These are phyloP conservation scores for Columba janthina DNA, from an alignment of 2,113 vertebrate genomes.

Conservation along the genomic window DNA sequence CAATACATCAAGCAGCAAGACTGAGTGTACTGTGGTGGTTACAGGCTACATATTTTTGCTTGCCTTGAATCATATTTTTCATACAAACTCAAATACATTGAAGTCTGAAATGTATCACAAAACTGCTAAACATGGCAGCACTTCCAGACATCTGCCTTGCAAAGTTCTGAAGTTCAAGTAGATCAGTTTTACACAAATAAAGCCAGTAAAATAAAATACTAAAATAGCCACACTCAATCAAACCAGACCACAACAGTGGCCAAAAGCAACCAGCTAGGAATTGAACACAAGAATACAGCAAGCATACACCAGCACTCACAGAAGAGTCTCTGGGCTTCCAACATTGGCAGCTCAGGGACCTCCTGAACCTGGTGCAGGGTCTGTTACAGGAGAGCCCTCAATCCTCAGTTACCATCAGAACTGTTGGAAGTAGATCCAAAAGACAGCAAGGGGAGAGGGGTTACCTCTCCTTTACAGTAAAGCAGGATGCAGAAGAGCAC, in stretches of 20 bases:
- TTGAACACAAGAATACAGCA: background rate
- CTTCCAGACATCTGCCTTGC: background rate
- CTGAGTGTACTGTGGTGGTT: rapidly evolving
- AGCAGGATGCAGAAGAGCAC: background rate
- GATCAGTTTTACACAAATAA: background rate
- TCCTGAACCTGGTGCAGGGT: background rate
- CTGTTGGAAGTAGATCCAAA: background rate
- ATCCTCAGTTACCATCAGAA: background rate
- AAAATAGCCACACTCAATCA: background rate
- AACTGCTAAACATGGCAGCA: background rate
- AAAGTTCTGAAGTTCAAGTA: background rate
- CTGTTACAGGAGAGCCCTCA: rapidly evolving
- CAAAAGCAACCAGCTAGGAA: background rate
- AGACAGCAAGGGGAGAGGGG: background rate
- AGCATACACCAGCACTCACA: background rate
- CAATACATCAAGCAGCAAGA: background rate
- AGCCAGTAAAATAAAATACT: background rate
- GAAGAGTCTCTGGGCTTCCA: background rate
- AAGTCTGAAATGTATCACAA: background rate
- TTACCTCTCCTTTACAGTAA: background rate
- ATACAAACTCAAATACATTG: background rate
- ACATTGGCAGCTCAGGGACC: background rate
- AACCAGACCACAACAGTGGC: rapidly evolving
- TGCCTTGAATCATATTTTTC: background rate
- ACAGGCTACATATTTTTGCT: background rate